Conservation (phyloP, 2,113 vertebrate species). For the Noctilio leporinus region DNA sequence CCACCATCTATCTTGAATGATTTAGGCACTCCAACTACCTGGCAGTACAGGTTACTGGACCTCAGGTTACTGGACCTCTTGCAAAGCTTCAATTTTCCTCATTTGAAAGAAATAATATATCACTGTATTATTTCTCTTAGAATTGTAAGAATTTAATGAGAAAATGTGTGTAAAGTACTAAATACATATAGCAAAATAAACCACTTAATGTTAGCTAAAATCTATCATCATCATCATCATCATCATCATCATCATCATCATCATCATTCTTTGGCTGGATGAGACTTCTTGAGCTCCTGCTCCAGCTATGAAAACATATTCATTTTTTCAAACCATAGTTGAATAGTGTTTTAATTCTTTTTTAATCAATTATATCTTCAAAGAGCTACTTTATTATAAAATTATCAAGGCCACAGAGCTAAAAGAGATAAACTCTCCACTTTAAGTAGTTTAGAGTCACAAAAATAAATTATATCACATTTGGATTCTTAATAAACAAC, state of each 20-base stretch:
- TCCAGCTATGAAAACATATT: background rate
- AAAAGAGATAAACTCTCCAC: background rate
- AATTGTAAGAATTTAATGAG: background rate
- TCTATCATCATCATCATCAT: background rate
- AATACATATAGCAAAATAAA: background rate
- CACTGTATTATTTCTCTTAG: background rate
- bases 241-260: background rate
- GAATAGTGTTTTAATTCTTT: constrained; percentile 28
- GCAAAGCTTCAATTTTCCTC: background rate
- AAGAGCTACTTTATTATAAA: constrained; percentile 36
- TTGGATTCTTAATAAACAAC: constrained; percentile 31
- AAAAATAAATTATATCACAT: constrained; percentile 12
- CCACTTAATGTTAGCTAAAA: background rate
- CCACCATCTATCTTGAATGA: background rate
- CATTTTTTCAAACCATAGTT: background rate
- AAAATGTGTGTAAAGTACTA: background rate
- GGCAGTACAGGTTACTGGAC: background rate
- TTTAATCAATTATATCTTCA: constrained; percentile 1
- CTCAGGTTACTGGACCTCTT: background rate
- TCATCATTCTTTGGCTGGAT: background rate
- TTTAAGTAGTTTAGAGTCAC: constrained; percentile 21
- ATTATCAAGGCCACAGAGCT: background rate
- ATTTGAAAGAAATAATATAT: background rate
- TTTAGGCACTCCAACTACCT: background rate
- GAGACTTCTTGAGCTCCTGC: background rate